Evolutionary conservation across 2,888 invertebrate genomes (phyloP).

Genomic region (Lucinisca nassula): DNA sequence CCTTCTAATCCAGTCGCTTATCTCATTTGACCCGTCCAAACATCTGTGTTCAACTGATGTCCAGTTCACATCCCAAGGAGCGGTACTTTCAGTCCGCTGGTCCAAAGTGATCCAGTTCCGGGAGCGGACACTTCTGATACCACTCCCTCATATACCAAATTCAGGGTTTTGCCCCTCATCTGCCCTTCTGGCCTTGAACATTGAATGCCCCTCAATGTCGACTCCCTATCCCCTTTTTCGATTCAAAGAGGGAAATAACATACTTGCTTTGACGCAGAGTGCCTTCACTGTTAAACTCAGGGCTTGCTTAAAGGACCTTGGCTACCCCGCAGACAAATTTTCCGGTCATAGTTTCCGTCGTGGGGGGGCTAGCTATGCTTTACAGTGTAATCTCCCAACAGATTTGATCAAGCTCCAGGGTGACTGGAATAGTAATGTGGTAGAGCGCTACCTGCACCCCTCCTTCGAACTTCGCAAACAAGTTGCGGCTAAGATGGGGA

Average conservation of each 20-base stretch:
- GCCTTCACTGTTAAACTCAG: no score
- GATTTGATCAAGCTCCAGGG: conserved; percentile 43
- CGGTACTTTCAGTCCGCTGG: no score
- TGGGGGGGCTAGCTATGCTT: conserved; percentile 35
- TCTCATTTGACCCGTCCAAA: not conserved
- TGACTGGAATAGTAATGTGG: conserved; percentile 35
- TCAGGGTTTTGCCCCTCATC: conserved; percentile 18
- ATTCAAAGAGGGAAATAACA: not conserved
- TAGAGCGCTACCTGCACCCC: conserved; percentile 25
- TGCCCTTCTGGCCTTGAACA: not conserved
- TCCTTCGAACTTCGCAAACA: not conserved
- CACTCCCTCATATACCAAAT: conserved; percentile 8
- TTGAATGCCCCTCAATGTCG: not conserved
- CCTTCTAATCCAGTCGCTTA: conserved; percentile 14
- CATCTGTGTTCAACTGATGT: not conserved
- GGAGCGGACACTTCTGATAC: not conserved
- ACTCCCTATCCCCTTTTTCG: not conserved
- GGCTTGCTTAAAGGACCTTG: not conserved
- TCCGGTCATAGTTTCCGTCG: conserved; percentile 39
- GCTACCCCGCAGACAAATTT: not conserved
- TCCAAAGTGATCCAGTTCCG: no score
- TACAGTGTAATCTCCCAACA: conserved; percentile 36
- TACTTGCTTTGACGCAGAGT: not conserved
- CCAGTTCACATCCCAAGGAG: not conserved
- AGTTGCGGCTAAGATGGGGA: conserved; percentile 19